Evolutionary conservation across 2,113 vertebrate species (phyloP).

Genomic region (Antechinus flavipes): DNA sequence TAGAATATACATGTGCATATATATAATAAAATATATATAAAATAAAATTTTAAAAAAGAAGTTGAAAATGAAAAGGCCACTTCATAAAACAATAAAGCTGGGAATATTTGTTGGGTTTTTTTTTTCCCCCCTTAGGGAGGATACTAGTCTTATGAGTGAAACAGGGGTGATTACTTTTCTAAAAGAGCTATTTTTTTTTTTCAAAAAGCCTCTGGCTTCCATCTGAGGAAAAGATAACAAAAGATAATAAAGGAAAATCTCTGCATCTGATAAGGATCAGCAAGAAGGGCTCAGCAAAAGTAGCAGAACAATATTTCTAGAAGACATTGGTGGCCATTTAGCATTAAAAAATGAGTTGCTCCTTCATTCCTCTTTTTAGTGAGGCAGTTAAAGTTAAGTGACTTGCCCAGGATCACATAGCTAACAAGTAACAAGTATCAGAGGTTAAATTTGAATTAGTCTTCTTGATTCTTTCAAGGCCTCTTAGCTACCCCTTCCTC

Average conservation of each 20-base stretch:
- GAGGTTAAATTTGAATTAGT: too few relatives aligned
- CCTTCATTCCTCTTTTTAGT: neutral
- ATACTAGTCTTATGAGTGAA: neutral
- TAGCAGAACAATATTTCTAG: neutral
- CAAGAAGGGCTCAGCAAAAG: neutral
- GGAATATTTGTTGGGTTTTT: neutral
- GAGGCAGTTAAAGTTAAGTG: too few relatives aligned
- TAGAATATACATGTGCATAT: too few relatives aligned
- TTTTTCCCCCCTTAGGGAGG: neutral
- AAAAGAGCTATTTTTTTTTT: neutral
- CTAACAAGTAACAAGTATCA: too few relatives aligned
- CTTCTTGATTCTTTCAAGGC: too few relatives aligned
- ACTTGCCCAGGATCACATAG: too few relatives aligned
- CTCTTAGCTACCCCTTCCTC: too few relatives aligned
- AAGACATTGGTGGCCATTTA: neutral
- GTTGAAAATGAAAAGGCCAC: neutral
- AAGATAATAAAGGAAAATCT: neutral
- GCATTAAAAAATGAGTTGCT: neutral
- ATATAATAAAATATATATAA: too few relatives aligned
- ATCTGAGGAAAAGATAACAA: neutral
- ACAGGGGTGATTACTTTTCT: neutral
- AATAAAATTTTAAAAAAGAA: too few relatives aligned
- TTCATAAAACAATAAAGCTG: neutral
- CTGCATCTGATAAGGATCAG: neutral
- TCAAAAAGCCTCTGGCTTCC: neutral